Evolutionary conservation across 2,888 invertebrate genomes (phyloP).

Genomic region (Lucinisca nassula): DNA sequence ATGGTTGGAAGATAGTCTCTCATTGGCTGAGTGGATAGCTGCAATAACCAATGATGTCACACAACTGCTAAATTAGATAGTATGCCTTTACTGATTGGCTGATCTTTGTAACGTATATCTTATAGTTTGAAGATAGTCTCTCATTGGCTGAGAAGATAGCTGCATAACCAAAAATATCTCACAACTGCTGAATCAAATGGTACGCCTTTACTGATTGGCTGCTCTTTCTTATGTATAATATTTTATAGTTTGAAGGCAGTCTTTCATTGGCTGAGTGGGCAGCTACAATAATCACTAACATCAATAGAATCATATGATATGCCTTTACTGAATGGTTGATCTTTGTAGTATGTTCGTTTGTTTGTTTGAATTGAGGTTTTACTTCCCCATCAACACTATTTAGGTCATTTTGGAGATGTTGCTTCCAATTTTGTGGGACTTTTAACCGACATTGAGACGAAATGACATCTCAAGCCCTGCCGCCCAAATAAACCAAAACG

Average conservation of each 20-base stretch:
- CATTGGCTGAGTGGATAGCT: slow-evolving; percentile 97
- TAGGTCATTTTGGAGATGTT: too few species aligned
- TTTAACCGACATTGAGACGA: too few species aligned
- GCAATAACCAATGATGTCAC: slow-evolving; percentile 97
- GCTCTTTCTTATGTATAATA: too few species aligned
- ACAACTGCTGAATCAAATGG: slow-evolving; percentile 83
- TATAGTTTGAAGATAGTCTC: slow-evolving; percentile 97
- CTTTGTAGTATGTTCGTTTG: too few species aligned
- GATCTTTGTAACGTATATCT: too few species aligned
- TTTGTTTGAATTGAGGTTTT: too few species aligned
- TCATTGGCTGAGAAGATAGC: slow-evolving; percentile 98
- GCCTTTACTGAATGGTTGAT: slow-evolving; percentile 21
- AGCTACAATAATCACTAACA: slow-evolving; percentile 93
- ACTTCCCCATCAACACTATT: too few species aligned
- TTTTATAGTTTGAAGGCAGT: neutral
- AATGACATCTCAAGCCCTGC: too few species aligned
- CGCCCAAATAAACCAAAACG: too few species aligned
- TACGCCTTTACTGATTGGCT: slow-evolving; percentile 53
- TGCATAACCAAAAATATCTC: slow-evolving; percentile 96
- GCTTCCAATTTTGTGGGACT: too few species aligned
- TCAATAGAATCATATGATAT: slow-evolving; percentile 82
- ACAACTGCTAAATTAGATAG: slow-evolving; percentile 83
- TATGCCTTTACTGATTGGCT: slow-evolving; percentile 81
- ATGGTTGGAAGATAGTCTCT: slow-evolving; percentile 97
- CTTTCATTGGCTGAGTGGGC: slow-evolving; percentile 95